A percentile compares a stretch with the other conserved stretches of the same genome.
These are phyloP conservation scores for Mesopsocus fuscifrons DNA, from an alignment of 2,888 invertebrate genomes.

Conservation along the genomic window DNA sequence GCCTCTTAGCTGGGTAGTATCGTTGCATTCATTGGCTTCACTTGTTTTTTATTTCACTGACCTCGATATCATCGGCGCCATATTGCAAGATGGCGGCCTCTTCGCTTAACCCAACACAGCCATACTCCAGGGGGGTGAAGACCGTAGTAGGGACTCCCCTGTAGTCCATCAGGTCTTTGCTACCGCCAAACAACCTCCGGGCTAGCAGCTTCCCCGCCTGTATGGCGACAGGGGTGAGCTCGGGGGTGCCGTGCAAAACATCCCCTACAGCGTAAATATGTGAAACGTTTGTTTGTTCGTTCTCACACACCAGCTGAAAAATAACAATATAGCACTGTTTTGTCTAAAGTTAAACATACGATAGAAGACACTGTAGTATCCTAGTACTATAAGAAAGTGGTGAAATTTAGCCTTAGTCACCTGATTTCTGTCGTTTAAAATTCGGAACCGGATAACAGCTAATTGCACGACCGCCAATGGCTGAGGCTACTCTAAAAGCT, in stretches of 20 bases:
- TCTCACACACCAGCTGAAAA: conserved; percentile 41
- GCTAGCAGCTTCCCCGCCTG: conserved; percentile 77
- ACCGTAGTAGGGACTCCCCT: conserved; percentile 82
- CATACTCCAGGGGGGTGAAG: conserved; percentile 92
- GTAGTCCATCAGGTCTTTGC: conserved; percentile 54
- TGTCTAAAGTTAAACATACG: too few species aligned
- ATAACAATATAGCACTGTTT: too few species aligned
- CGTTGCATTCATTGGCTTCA: not conserved
- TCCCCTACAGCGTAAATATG: conserved; percentile 92
- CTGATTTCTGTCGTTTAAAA: too few species aligned
- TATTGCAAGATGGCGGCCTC: conserved; percentile 47
- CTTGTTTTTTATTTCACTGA: too few species aligned
- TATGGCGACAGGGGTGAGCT: conserved; percentile 92
- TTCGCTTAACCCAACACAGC: conserved; percentile 84
- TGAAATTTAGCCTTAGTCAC: too few species aligned
- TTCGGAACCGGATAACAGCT: too few species aligned
- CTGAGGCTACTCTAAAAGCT: too few species aligned
- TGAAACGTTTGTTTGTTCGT: conserved; percentile 70
- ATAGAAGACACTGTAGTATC: too few species aligned
- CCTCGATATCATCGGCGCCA: conserved; percentile 65
- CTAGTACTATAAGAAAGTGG: too few species aligned
- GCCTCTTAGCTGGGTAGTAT: not conserved
- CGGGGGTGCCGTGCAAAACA: conserved; percentile 47
- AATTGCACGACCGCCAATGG: too few species aligned
- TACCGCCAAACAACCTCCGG: conserved; percentile 43